Evolutionary conservation across 2,113 vertebrate species (phyloP).

Genomic region (Poicephalus gulielmi): DNA sequence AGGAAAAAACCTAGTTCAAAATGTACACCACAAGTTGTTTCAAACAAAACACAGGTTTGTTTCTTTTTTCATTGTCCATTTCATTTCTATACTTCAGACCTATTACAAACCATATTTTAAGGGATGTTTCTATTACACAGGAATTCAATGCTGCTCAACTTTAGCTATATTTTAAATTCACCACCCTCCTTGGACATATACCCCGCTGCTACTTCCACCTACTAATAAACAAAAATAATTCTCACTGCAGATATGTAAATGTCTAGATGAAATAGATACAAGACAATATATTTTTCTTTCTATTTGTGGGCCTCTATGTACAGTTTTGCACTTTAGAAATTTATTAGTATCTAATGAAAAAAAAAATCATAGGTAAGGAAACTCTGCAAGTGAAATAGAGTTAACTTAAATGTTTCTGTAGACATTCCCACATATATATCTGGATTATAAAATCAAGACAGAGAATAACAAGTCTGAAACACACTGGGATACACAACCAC

Average conservation of each 20-base stretch:
- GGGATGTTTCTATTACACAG: not conserved
- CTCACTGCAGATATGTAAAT: not conserved
- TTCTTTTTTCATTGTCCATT: constrained; percentile 2
- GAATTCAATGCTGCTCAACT: not conserved
- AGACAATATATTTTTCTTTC: not conserved
- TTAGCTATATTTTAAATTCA: not conserved
- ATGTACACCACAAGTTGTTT: not conserved
- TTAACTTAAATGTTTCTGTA: not conserved
- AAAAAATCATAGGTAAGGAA: not conserved
- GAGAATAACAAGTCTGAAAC: not conserved
- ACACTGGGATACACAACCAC: not conserved
- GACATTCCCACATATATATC: not conserved
- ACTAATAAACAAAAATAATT: not conserved
- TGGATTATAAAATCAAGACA: not conserved
- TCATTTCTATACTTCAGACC: not conserved
- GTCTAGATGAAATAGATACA: not conserved
- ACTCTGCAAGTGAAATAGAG: not conserved
- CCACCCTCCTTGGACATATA: not conserved
- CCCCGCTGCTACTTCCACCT: not conserved
- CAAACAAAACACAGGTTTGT: not conserved
- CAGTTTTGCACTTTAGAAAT: not conserved
- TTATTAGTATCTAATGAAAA: not conserved
- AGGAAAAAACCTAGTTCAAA: constrained; percentile 37
- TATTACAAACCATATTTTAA: not conserved
- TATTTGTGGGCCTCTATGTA: not conserved